phyloP scores from a whole-genome alignment of 2,113 vertebrate species.

The Stigmatopora argus region DNA sequence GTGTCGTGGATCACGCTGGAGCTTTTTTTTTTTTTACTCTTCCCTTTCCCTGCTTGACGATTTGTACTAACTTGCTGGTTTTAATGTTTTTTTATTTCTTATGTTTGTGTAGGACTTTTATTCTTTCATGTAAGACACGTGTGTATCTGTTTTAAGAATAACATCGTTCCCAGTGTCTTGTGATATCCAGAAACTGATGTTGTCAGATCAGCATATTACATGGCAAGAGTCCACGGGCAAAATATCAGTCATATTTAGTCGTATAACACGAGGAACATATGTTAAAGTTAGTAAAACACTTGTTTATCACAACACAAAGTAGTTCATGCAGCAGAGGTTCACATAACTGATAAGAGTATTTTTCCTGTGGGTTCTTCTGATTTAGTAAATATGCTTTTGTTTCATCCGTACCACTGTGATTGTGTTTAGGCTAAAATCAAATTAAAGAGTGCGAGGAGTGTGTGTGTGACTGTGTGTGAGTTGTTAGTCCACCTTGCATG shows the following conservation, averaged over 20 bases:
- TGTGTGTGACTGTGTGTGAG: constrained; percentile 29
- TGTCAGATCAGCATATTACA: constrained; percentile 63
- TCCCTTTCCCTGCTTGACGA: constrained; percentile 58
- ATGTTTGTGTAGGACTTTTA: constrained; percentile 19
- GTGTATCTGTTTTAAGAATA: constrained; percentile 47
- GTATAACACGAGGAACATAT: not conserved
- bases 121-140: constrained; percentile 24
- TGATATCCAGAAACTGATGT: constrained; percentile 46
- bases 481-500: constrained; percentile 36
- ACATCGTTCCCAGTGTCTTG: constrained; percentile 50
- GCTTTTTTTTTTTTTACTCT: constrained; percentile 52
- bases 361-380: constrained; percentile 75
- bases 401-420: constrained; percentile 55
- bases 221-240: constrained; percentile 72
- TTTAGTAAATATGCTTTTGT: constrained; percentile 60
- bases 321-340: constrained; percentile 29
- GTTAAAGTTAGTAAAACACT: not conserved
- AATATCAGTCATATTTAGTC: constrained; percentile 50
- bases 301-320: constrained; percentile 21
- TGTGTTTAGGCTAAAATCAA: constrained; percentile 43
- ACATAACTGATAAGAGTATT: constrained; percentile 50
- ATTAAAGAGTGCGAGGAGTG: constrained; percentile 8
- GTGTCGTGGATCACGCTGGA: constrained; percentile 66
- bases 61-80: constrained; percentile 55
- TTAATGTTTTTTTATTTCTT: constrained; percentile 23